Conservation (phyloP, 2,113 vertebrate genomes). For the Casuarius casuarius region DNA sequence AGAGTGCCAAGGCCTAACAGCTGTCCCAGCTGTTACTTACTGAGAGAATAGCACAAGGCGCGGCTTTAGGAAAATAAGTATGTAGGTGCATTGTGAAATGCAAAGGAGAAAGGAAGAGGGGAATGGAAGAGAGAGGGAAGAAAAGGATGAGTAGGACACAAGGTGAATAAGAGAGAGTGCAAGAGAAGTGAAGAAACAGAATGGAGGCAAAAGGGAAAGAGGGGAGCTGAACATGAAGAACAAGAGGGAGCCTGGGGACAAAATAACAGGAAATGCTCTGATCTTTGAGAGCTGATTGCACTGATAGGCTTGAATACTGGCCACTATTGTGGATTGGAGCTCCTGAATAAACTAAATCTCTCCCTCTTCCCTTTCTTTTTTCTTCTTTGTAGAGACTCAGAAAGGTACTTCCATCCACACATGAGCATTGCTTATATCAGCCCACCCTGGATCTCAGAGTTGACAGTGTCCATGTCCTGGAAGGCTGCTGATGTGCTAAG, state of each 20-base stretch:
- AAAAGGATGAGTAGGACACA: background rate
- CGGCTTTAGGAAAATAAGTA: background rate
- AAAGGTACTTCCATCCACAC: background rate
- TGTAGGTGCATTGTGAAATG: background rate
- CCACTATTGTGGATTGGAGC: background rate
- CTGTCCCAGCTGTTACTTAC: background rate
- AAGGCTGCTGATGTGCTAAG: background rate
- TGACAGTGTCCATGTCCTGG: background rate
- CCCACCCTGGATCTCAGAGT: background rate
- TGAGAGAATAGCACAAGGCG: background rate
- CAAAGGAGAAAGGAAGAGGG: background rate
- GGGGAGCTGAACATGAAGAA: background rate
- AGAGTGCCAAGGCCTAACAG: background rate
- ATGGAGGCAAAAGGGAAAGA: background rate
- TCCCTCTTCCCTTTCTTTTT: accelerated
- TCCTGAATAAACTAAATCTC: background rate
- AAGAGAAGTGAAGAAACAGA: background rate
- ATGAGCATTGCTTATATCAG: accelerated
- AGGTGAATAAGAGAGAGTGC: background rate
- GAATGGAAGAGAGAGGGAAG: background rate
- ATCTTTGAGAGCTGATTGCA: background rate
- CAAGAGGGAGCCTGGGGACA: background rate
- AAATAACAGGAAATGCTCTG: background rate
- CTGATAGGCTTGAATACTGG: background rate
- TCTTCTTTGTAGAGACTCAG: background rate